Evolutionary conservation across 2,797 vertebrate genomes (phyloP).

Genomic region (Pipistrellus nathusii): DNA sequence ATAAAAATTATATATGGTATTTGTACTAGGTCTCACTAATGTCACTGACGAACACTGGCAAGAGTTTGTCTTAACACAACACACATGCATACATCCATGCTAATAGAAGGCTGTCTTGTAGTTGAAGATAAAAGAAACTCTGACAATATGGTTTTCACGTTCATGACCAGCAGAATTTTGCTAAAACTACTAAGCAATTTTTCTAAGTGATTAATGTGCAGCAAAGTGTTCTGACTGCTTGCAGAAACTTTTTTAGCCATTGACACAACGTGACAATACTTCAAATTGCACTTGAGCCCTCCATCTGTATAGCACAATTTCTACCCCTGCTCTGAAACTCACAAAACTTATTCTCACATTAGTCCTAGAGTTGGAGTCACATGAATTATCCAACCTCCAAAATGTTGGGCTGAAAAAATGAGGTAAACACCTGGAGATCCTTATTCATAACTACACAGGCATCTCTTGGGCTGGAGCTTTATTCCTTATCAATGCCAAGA

Average conservation of each 20-base stretch:
- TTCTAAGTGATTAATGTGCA: slow-evolving; percentile 60
- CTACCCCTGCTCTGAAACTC: slow-evolving; percentile 49
- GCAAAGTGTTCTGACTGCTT: slow-evolving; percentile 48
- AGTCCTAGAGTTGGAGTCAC: slow-evolving; percentile 45
- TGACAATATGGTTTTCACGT: slow-evolving; percentile 15
- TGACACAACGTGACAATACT: slow-evolving; percentile 50
- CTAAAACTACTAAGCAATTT: slow-evolving; percentile 47
- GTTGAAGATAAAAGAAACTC: neutral
- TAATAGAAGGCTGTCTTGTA: neutral
- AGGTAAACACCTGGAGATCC: slow-evolving; percentile 40
- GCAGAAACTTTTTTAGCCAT: slow-evolving; percentile 59
- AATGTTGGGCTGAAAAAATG: slow-evolving; percentile 27
- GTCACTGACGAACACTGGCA: neutral
- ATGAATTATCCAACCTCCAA: slow-evolving; percentile 40
- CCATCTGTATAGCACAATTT: slow-evolving; percentile 35
- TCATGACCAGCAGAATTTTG: slow-evolving; percentile 50
- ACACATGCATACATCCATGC: neutral
- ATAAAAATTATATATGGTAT: slow-evolving; percentile 35
- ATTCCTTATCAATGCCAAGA: slow-evolving; percentile 44
- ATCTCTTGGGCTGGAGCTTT: slow-evolving; percentile 28
- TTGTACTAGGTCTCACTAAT: neutral
- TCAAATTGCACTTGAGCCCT: slow-evolving; percentile 35
- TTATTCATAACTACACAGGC: neutral
- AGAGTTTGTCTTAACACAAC: neutral
- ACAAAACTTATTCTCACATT: slow-evolving; percentile 45